Conservation (phyloP, 2,797 vertebrate species). For the Sphenodon punctatus region DNA sequence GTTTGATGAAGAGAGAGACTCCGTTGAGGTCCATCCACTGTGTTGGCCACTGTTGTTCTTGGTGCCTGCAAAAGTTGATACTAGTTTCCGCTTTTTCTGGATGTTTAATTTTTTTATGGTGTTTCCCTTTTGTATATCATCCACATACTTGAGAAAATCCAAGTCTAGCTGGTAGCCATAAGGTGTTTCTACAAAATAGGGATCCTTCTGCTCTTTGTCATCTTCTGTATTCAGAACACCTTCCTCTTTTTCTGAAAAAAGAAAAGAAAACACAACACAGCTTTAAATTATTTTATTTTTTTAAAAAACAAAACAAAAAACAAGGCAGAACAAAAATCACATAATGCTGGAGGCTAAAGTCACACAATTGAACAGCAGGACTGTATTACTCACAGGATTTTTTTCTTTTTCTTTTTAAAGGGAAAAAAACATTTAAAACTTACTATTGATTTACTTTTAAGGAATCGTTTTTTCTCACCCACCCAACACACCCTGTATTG, state of each 20-base stretch:
- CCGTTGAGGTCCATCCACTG: slow-evolving; percentile 89
- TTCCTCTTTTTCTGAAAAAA: slow-evolving; percentile 81
- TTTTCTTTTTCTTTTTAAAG: too few species aligned
- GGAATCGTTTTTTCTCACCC: background rate
- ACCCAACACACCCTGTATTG: background rate
- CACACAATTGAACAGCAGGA: background rate
- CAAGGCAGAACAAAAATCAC: too few species aligned
- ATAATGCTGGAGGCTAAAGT: too few species aligned
- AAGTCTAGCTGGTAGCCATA: slow-evolving; percentile 97
- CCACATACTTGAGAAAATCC: slow-evolving; percentile 98
- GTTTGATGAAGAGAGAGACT: slow-evolving; percentile 94
- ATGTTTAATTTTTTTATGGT: slow-evolving; percentile 95
- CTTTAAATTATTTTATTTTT: background rate
- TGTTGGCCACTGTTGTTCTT: slow-evolving; percentile 73
- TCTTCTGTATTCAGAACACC: slow-evolving; percentile 78
- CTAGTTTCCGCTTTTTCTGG: slow-evolving; percentile 84
- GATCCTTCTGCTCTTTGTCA: slow-evolving; percentile 80
- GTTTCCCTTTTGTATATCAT: slow-evolving; percentile 97
- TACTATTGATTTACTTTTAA: slow-evolving; percentile 36
- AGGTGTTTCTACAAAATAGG: slow-evolving; percentile 96
- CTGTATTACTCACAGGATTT: too few species aligned
- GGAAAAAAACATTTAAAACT: background rate
- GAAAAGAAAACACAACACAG: slow-evolving; percentile 24
- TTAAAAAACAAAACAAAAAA: too few species aligned
- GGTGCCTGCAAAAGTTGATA: slow-evolving; percentile 45